Percentiles rank a stretch among this genome's conserved stretches.
Evolutionary conservation across 2,113 vertebrate genomes (phyloP).

Genomic region (Mixornis gularis): DNA sequence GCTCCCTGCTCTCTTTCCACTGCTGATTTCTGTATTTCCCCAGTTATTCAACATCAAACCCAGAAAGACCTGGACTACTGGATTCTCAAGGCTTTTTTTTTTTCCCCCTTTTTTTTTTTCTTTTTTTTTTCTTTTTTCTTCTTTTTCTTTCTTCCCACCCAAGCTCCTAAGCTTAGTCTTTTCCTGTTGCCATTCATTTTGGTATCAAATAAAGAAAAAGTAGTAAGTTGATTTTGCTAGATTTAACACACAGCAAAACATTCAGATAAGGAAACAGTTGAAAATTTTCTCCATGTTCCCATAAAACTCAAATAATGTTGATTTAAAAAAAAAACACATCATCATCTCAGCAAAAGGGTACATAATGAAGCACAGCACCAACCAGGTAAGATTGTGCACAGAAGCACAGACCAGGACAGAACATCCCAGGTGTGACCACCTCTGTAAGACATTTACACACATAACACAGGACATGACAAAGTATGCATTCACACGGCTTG

Average conservation of each 20-base stretch:
- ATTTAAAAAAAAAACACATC: background rate
- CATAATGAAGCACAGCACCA: background rate
- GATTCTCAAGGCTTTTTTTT: background rate
- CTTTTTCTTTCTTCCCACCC: background rate
- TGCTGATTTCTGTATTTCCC: background rate
- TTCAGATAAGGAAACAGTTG: background rate
- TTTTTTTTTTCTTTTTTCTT: accelerated
- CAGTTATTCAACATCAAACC: background rate
- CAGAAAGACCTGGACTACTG: background rate
- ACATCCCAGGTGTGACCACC: background rate
- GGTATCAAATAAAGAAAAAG: background rate
- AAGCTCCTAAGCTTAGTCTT: background rate
- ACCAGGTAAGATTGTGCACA: background rate
- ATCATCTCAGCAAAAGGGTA: background rate
- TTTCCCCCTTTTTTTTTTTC: accelerated
- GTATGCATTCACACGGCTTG: background rate
- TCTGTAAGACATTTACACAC: background rate
- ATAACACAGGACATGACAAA: background rate
- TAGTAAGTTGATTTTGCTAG: background rate
- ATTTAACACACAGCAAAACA: background rate
- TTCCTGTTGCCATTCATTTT: background rate
- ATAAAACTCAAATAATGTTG: background rate
- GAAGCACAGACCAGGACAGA: background rate
- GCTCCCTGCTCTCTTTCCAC: background rate
- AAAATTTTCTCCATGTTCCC: background rate